Evolutionary conservation across 2,888 invertebrate genomes (phyloP).

Genomic region (Rhaphigaster nebulosa): DNA sequence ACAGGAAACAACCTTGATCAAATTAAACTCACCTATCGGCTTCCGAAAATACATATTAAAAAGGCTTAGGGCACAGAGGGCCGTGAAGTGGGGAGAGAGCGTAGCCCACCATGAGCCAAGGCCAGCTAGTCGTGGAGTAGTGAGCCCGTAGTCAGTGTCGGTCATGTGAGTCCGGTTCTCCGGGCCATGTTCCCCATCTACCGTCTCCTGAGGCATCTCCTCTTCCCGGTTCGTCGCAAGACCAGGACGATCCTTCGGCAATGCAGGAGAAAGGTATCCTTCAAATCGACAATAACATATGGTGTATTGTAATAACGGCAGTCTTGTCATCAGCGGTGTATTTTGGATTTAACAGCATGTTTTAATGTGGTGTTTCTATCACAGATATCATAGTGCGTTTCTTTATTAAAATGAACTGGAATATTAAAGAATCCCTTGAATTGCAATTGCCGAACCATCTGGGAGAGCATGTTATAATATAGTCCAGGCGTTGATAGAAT

Average conservation of each 20-base stretch:
- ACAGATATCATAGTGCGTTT: neutral
- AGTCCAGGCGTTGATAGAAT: neutral
- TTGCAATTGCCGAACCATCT: no score
- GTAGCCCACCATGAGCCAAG: neutral
- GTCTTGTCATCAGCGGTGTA: no score
- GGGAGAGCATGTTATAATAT: neutral
- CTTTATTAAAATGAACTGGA: neutral
- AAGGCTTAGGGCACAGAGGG: neutral
- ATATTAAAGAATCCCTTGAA: no score
- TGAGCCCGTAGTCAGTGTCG: neutral
- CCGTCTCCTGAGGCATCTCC: neutral
- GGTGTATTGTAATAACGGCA: no score
- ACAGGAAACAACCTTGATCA: neutral
- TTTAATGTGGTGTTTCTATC: no score
- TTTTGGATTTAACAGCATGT: no score
- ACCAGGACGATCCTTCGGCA: neutral
- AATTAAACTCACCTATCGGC: neutral
- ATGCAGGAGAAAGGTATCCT: conserved; percentile 29
- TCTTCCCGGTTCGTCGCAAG: neutral
- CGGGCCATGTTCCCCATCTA: neutral
- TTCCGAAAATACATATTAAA: neutral
- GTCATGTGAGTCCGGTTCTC: neutral
- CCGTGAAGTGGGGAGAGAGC: neutral
- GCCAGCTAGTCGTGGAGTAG: conserved; percentile 35
- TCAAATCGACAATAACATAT: no score